These are phyloP conservation scores for Cyprinus carpio DNA, from an alignment of 2,113 vertebrate species.

Conservation along the genomic window DNA sequence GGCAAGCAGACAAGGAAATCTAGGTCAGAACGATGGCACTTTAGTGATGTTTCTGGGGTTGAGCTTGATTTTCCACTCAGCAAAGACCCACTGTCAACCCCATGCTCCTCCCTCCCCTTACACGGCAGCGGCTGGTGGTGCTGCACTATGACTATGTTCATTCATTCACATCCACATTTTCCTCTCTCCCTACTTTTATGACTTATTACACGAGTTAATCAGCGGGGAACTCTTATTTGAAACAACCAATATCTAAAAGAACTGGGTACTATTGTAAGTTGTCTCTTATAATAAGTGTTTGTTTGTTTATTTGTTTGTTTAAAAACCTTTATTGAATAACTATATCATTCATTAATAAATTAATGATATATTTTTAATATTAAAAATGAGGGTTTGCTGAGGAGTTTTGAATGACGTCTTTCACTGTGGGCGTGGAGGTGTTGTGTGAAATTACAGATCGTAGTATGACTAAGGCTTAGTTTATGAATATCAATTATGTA, in stretches of 20 bases:
- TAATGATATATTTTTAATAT: not conserved
- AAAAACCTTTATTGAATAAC: not conserved
- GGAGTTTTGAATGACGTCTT: not conserved
- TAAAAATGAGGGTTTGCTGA: not conserved
- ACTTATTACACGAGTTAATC: not conserved
- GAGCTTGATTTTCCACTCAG: conserved; percentile 54
- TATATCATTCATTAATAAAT: not conserved
- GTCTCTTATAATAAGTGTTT: not conserved
- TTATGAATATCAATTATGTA: conserved; percentile 10
- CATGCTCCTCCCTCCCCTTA: not conserved
- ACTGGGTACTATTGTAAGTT: not conserved
- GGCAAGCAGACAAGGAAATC: conserved; percentile 29
- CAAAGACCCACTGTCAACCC: not conserved
- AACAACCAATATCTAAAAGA: not conserved
- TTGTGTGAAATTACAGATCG: not conserved
- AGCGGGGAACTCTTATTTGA: not conserved
- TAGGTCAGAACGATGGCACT: conserved; percentile 55
- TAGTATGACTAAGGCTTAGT: not conserved
- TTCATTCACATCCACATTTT: not conserved
- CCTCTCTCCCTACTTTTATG: not conserved
- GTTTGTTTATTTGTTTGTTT: not conserved
- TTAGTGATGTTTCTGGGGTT: conserved; percentile 49
- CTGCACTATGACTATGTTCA: not conserved
- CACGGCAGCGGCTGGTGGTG: not conserved
- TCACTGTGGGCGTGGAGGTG: not conserved